Conservation (phyloP, 2,113 vertebrate genomes). For the Oxyura jamaicensis region DNA sequence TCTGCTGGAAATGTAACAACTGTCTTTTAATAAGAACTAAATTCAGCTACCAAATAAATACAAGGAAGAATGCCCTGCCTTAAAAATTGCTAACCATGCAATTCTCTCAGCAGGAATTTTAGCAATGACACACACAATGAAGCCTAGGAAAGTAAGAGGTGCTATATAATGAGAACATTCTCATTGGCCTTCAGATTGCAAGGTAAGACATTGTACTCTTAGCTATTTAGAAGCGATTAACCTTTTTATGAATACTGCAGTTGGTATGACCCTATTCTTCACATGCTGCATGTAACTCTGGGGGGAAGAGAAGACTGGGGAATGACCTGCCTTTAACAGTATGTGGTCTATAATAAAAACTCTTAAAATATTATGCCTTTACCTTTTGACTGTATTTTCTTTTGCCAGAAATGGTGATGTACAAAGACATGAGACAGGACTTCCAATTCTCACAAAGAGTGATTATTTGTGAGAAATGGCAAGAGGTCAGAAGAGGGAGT, state of each 20-base stretch:
- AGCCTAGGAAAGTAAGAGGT: neutral
- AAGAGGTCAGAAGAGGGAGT: neutral
- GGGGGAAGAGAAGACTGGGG: neutral
- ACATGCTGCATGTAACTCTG: neutral
- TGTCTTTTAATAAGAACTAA: neutral
- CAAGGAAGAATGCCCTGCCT: neutral
- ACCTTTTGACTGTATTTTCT: neutral
- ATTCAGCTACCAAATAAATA: neutral
- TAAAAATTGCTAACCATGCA: neutral
- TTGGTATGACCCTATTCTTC: neutral
- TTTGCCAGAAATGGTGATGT: neutral
- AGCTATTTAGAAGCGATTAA: conserved; percentile 26
- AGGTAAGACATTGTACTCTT: neutral
- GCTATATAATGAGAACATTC: conserved; percentile 11
- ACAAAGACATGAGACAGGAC: neutral
- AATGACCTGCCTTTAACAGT: neutral
- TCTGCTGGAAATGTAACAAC: neutral
- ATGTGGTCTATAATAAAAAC: neutral
- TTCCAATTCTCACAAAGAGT: neutral
- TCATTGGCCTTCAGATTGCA: neutral
- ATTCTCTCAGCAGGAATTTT: conserved; percentile 29
- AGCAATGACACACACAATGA: neutral
- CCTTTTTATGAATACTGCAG: conserved; percentile 1
- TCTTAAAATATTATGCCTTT: neutral
- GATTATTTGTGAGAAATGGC: neutral